These are phyloP conservation scores for Oeneis ivallda DNA, from an alignment of 2,888 invertebrate genomes.

Conservation along the genomic window DNA sequence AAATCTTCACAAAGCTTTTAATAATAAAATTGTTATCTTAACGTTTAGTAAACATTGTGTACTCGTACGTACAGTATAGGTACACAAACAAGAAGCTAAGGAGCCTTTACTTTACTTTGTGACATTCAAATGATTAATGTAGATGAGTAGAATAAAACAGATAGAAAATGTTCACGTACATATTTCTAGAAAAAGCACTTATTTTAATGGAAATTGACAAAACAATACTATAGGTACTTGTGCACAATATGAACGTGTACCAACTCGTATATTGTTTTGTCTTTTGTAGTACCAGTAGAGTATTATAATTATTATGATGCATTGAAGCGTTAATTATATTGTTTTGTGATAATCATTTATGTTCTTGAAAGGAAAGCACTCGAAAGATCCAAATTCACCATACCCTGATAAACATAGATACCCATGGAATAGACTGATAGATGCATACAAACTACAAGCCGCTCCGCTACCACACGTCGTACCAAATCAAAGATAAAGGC, in stretches of 20 bases:
- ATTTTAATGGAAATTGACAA: not conserved
- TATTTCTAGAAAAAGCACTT: not conserved
- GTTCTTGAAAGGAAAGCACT: not conserved
- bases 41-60: not conserved
- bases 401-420: not conserved
- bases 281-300: too few species aligned
- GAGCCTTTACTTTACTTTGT: not conserved
- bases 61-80: too few species aligned
- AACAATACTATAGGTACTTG: too few species aligned
- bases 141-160: not conserved
- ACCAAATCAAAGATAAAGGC: not conserved
- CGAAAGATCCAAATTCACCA: not conserved
- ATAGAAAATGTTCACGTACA: not conserved
- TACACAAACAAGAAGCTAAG: not conserved
- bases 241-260: too few species aligned
- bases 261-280: too few species aligned
- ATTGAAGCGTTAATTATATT: not conserved
- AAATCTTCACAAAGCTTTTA: slow-evolving; percentile 8
- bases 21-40: slow-evolving; percentile 4
- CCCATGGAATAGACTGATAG: not conserved
- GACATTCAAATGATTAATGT: not conserved
- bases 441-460: not conserved
- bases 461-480: not conserved
- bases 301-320: not conserved
- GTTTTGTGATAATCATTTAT: not conserved